Percentiles rank a stretch among this genome's conserved stretches.
These are phyloP conservation scores for Tretioscincus oriximinensis DNA, from an alignment of 2,113 vertebrate genomes.

Conservation along the genomic window DNA sequence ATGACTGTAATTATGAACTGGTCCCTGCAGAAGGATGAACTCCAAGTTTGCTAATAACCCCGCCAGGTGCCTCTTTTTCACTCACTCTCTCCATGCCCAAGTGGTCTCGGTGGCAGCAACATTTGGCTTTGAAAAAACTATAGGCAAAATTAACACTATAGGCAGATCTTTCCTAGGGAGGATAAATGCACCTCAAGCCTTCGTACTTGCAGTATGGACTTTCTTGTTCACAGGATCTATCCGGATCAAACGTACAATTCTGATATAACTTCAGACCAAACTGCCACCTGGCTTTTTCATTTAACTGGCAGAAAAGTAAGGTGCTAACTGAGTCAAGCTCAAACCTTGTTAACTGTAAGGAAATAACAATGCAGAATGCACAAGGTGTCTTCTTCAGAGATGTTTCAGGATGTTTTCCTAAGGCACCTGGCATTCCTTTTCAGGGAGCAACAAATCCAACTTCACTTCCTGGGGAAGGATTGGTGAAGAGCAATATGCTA, in stretches of 20 bases:
- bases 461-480: no score
- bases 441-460: no score
- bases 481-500: no score
- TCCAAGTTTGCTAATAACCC: conserved; percentile 70
- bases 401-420: no score
- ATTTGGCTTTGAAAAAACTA: not conserved
- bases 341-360: no score
- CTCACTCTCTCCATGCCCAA: not conserved
- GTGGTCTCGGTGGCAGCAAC: conserved; percentile 16
- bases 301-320: not conserved
- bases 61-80: conserved; percentile 63
- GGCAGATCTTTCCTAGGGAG: not conserved
- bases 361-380: no score
- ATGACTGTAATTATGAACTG: conserved; percentile 70
- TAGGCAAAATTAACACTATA: conserved; percentile 11
- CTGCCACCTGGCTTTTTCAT: not conserved
- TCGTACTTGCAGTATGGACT: not conserved
- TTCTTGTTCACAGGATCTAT: not conserved
- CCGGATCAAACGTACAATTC: not conserved
- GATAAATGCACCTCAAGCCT: not conserved
- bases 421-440: no score
- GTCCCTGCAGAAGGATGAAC: conserved; percentile 69
- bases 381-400: no score
- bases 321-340: no score
- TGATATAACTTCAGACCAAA: not conserved